These are phyloP conservation scores for Heliornis fulica DNA, from an alignment of 2,113 vertebrate species.

Conservation along the genomic window DNA sequence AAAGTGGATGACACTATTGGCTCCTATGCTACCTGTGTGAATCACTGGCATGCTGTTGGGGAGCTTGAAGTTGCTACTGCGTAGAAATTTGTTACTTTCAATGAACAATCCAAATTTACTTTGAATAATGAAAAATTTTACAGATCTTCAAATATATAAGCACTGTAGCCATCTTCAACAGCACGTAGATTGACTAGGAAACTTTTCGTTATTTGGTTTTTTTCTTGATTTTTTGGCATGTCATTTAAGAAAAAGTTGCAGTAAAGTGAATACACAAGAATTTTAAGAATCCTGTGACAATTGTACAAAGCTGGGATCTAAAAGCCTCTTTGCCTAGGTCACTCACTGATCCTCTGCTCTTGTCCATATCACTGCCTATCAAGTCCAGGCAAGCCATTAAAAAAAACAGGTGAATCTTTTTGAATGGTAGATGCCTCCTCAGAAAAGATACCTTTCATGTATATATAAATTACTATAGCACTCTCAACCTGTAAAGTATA, in stretches of 20 bases:
- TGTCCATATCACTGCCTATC: background rate
- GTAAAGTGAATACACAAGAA: background rate
- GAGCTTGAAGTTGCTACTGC: background rate
- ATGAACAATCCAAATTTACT: background rate
- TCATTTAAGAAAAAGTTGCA: background rate
- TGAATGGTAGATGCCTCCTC: background rate
- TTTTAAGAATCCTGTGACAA: background rate
- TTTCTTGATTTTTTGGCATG: fast-evolving
- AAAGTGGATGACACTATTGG: background rate
- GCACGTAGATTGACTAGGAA: background rate
- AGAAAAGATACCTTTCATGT: background rate
- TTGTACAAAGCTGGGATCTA: background rate
- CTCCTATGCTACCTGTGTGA: background rate
- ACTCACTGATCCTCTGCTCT: background rate
- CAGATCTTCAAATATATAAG: background rate
- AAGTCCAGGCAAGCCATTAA: background rate
- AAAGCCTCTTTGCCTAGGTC: background rate
- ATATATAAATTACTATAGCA: background rate
- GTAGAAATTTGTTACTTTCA: background rate
- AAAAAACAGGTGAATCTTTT: background rate
- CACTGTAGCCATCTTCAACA: background rate
- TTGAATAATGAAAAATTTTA: background rate
- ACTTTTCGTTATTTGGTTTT: background rate
- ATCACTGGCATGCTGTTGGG: background rate
- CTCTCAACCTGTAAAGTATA: background rate